Evolutionary conservation across 1,140 invertebrate genomes (phyloP).

Genomic region (Drosophila nannoptera): DNA sequence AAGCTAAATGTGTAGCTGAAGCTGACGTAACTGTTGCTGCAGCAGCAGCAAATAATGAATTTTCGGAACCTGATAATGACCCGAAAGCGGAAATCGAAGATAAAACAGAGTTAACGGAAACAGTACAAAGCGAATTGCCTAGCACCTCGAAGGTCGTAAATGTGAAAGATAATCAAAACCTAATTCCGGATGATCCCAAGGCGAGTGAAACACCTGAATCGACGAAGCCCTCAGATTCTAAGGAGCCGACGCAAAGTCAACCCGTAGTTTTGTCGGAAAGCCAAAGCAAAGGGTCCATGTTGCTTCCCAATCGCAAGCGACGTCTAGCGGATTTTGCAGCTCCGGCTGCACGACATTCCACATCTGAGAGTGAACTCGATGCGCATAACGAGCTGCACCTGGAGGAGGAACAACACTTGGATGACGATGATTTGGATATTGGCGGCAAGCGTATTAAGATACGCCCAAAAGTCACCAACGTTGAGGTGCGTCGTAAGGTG

Average conservation of each 20-base stretch:
- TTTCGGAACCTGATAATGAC: neutral
- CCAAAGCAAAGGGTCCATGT: slow-evolving; percentile 3
- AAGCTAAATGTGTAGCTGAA: neutral
- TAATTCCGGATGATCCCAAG: neutral
- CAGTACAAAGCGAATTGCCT: slow-evolving; percentile 25
- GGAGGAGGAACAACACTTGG: slow-evolving; percentile 40
- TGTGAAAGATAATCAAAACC: neutral
- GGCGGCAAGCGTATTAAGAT: slow-evolving; percentile 81
- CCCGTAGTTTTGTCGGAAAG: neutral
- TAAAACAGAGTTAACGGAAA: slow-evolving; percentile 2
- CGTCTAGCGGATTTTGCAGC: slow-evolving; percentile 56
- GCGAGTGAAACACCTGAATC: neutral
- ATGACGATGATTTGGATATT: slow-evolving; percentile 79
- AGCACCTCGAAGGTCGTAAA: slow-evolving; percentile 24
- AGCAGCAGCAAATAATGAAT: neutral
- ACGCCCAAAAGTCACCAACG: slow-evolving; percentile 80
- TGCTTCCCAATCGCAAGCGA: slow-evolving; percentile 54
- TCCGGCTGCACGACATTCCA: slow-evolving; percentile 41
- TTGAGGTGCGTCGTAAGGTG: slow-evolving; percentile 81
- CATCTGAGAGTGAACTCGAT: slow-evolving; percentile 73
- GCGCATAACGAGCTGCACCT: slow-evolving; percentile 38
- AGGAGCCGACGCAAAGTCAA: slow-evolving; percentile 3
- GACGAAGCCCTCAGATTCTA: neutral
- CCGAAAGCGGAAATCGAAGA: neutral
- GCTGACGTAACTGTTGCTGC: neutral